Evolutionary conservation across 2,888 invertebrate species (phyloP).

Genomic region (Cantharis nigra): DNA sequence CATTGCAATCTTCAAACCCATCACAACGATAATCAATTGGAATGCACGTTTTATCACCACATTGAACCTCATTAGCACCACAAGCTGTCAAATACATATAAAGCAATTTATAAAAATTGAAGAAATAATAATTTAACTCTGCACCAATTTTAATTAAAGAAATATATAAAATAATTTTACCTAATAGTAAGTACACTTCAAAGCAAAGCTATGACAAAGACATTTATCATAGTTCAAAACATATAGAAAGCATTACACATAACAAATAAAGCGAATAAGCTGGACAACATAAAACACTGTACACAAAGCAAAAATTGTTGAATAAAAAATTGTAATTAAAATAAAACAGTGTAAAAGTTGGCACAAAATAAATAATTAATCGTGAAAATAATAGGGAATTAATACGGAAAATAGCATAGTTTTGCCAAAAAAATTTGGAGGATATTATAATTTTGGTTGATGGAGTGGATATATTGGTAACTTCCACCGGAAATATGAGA

Average conservation of each 20-base stretch:
- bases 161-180: not conserved
- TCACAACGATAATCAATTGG: conserved; percentile 55
- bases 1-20: conserved; percentile 59
- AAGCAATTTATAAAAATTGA: conserved; percentile 11
- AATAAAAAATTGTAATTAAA: not conserved
- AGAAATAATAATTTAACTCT: not conserved
- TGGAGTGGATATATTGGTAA: not conserved
- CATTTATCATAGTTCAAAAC: not conserved
- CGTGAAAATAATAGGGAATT: not conserved
- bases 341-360: not conserved
- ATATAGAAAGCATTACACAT: not conserved
- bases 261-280: not conserved
- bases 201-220: not conserved
- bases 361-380: not conserved
- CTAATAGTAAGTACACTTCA: not conserved
- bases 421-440: not conserved
- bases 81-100: conserved; percentile 54
- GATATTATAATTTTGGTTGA: not conserved
- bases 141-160: not conserved
- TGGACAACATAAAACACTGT: not conserved
- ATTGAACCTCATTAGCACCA: conserved; percentile 65
- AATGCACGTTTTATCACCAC: conserved; percentile 58
- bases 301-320: not conserved
- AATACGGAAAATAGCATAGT: not conserved
- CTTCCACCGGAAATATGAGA: not conserved